phyloP scores from a whole-genome alignment of 2,888 invertebrate species.

The Torymus aiolomorphi region DNA sequence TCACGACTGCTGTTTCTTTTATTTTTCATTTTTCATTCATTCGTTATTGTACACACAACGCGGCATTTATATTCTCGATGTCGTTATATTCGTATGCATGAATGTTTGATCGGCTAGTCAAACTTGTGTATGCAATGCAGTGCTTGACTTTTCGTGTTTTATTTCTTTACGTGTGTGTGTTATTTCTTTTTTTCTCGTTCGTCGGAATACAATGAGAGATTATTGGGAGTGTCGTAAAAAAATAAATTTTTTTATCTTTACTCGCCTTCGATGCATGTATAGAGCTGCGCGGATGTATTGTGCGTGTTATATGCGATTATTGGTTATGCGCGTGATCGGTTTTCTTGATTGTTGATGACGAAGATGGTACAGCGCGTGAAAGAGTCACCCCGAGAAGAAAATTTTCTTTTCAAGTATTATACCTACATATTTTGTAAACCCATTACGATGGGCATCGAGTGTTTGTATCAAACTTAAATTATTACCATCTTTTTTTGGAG shows the following conservation, averaged over 20 bases:
- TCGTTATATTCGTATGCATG: conserved; percentile 9
- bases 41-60: conserved; percentile 8
- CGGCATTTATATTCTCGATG: conserved; percentile 9
- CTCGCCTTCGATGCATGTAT: conserved; percentile 30
- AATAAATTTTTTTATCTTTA: conserved; percentile 47
- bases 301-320: conserved; percentile 32
- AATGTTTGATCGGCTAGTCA: conserved; percentile 18
- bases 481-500: conserved; percentile 17
- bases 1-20: neutral
- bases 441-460: too few relatives aligned
- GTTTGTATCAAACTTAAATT: neutral
- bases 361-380: neutral
- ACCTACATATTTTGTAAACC: too few relatives aligned
- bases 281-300: conserved; percentile 11
- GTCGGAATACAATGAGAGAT: conserved; percentile 43
- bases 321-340: conserved; percentile 14
- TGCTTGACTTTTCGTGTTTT: conserved; percentile 11
- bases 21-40: neutral
- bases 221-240: conserved; percentile 50
- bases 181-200: too few relatives aligned
- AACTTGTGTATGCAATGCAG: conserved; percentile 12
- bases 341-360: conserved; percentile 7
- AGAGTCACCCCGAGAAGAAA: conserved; percentile 1
- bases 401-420: neutral
- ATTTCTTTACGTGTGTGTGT: neutral